Base-by-base conservation (phyloP, 2,113 vertebrate genomes). In the Perca fluviatilis region DNA sequence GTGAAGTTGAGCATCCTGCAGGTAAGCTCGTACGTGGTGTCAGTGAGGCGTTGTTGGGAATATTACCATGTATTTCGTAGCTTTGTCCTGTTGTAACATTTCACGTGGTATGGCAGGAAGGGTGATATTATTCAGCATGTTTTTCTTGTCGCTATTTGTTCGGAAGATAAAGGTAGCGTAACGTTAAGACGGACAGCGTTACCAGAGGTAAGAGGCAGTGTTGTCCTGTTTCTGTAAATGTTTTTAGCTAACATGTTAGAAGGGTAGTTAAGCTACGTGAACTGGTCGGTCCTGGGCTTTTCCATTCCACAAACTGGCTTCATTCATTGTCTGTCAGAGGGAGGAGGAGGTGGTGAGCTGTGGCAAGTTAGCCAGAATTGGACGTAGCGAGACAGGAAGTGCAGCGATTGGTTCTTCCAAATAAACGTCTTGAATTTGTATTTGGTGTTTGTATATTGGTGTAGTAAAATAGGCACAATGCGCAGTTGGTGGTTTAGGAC, bases 1-100 rank as follows among this genome's bases (percentile, higher is more conserved):
- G 92, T 93, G 93, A 94, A 94, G 90, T 94, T 93, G 83, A 91
- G 86, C 91, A 89, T 90, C 90, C 85, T 87, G 91, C 90, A 93
- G 92, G 91, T 93, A 36, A 30, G 50, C 73, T 36, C 33, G 2
- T 18, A 33, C 66, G 11, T 15, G 49, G 5, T 63, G 43, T 79
- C 61, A 85, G 4, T 30, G 57, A 36, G 65, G 47, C 23, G 12
- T 33, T n/a, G 47, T 21, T 47, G 18, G 6, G 27, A 5, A 27
- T 47, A 12, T 18, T 25, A 23, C 0, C 0, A 6, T 14, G 14
- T 14, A 7, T 21, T 47, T 2, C 15, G 33, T 19, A 0, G 40
- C 33, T 80, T 40, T 36, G 15, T 19, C 56, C 6, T 7, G 13
- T 10, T 53, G 19, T 49, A 12, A 23, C 5, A 25, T 58, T 18